These are phyloP conservation scores for Pseudeuparius sepicola DNA, from an alignment of 2,888 invertebrate species.

Conservation along the genomic window DNA sequence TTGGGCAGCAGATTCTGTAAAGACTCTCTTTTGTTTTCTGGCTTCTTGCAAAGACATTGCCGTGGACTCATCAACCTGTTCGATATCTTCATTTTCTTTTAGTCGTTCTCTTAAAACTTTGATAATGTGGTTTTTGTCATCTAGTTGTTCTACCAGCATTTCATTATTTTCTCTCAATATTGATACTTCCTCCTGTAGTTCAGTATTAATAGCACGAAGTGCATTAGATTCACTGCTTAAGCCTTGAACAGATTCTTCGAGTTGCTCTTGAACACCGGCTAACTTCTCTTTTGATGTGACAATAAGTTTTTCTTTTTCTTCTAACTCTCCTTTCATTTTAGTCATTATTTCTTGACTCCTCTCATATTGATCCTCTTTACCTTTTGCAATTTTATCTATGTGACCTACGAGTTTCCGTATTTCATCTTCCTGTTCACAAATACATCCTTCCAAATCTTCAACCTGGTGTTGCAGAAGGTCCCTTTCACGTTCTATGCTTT, in stretches of 20 bases:
- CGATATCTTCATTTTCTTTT: too few species aligned
- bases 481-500: slow-evolving; percentile 41
- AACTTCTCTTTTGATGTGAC: slow-evolving; percentile 33
- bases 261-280: slow-evolving; percentile 30
- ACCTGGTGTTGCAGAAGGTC: slow-evolving; percentile 42
- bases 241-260: slow-evolving; percentile 31
- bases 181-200: slow-evolving; percentile 18
- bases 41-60: too few species aligned
- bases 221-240: slow-evolving; percentile 29
- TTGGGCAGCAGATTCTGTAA: too few species aligned
- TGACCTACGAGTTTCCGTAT: slow-evolving; percentile 45
- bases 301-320: slow-evolving; percentile 32
- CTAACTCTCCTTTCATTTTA: slow-evolving; percentile 32
- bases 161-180: slow-evolving; percentile 3
- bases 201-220: slow-evolving; percentile 26
- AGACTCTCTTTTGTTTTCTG: too few species aligned
- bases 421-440: slow-evolving; percentile 49
- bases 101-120: too few species aligned
- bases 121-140: slow-evolving; percentile 22
- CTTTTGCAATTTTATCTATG: slow-evolving; percentile 41
- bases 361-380: slow-evolving; percentile 34
- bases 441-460: slow-evolving; percentile 45
- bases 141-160: too few species aligned
- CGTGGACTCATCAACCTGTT: too few species aligned
- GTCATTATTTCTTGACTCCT: slow-evolving; percentile 31